A percentile compares a stretch with the other conserved stretches of the same genome.
Evolutionary conservation across 2,113 vertebrate genomes (phyloP).

Genomic region (Lepisosteus osseus): DNA sequence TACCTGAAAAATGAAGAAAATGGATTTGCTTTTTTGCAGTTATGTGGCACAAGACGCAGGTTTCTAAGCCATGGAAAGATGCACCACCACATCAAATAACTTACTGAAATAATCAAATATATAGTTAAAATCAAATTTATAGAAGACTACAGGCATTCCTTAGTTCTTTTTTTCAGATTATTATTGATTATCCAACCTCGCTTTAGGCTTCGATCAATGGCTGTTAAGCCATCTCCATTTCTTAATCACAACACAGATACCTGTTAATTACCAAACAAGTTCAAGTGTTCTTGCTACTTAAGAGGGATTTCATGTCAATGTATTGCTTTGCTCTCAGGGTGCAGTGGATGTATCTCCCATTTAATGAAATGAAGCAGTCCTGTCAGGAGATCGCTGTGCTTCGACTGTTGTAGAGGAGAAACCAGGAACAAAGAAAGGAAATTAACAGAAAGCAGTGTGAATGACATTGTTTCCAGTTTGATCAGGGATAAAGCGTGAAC

Average conservation of each 20-base stretch:
- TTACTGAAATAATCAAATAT: not conserved
- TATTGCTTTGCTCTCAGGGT: constrained; percentile 39
- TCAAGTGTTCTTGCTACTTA: constrained; percentile 68
- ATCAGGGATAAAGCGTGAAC: constrained; percentile 74
- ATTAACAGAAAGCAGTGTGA: constrained; percentile 60
- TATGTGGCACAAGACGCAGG: not conserved
- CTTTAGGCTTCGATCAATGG: constrained; percentile 62
- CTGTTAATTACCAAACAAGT: constrained; percentile 70
- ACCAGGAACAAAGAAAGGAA: constrained; percentile 49
- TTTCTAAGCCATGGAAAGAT: not conserved
- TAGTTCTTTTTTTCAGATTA: constrained; percentile 27
- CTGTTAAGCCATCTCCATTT: constrained; percentile 58
- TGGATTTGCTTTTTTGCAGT: too few species aligned
- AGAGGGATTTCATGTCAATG: constrained; percentile 62
- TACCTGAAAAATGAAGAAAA: not conserved
- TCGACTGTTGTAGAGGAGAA: constrained; percentile 31
- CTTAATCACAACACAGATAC: constrained; percentile 71
- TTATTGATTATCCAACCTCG: constrained; percentile 55
- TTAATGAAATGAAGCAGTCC: constrained; percentile 52
- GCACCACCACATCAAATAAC: not conserved
- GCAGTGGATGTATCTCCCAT: constrained; percentile 41
- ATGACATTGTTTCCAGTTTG: constrained; percentile 59
- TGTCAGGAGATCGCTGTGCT: constrained; percentile 6
- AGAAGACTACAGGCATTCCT: constrained; percentile 22
- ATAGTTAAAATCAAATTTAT: not conserved